Evolutionary conservation across 2,888 invertebrate species (phyloP).

Genomic region (Proisotoma minuta): DNA sequence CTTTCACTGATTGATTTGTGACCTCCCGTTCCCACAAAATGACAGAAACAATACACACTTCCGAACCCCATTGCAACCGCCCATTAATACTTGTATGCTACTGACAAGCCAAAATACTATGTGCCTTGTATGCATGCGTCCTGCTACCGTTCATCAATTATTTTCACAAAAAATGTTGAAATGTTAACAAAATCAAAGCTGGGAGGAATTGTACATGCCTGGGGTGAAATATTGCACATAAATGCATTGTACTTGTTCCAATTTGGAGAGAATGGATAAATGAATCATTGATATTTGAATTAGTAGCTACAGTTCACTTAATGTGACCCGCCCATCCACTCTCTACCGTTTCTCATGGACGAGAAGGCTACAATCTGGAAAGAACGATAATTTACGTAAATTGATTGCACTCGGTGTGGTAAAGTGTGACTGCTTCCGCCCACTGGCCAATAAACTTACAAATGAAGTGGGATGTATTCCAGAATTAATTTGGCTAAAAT

Average conservation of each 20-base stretch:
- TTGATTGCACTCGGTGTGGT: not conserved
- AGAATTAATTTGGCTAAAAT: not conserved
- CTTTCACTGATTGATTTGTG: constrained; percentile 1
- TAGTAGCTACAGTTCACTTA: not conserved
- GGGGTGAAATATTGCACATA: not conserved
- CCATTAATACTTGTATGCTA: not conserved
- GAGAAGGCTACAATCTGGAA: not conserved
- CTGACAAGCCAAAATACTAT: not conserved
- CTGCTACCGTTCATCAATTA: not conserved
- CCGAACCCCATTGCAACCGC: not conserved
- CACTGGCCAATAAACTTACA: not conserved
- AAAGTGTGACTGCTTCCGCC: constrained; percentile 5
- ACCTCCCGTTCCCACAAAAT: not conserved
- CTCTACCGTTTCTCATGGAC: not conserved
- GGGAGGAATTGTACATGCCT: not conserved
- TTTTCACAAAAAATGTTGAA: not conserved
- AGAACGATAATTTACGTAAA: constrained; percentile 2
- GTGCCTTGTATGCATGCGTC: not conserved
- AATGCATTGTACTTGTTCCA: not conserved
- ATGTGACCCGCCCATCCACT: not conserved
- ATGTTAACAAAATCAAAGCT: no score
- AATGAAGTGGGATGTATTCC: not conserved
- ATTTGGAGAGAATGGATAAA: not conserved
- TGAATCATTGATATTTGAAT: constrained; percentile 3
- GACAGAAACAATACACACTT: constrained; percentile 4